phyloP scores from a whole-genome alignment of 2,888 invertebrate species.

The Cantharis flavilabris region DNA sequence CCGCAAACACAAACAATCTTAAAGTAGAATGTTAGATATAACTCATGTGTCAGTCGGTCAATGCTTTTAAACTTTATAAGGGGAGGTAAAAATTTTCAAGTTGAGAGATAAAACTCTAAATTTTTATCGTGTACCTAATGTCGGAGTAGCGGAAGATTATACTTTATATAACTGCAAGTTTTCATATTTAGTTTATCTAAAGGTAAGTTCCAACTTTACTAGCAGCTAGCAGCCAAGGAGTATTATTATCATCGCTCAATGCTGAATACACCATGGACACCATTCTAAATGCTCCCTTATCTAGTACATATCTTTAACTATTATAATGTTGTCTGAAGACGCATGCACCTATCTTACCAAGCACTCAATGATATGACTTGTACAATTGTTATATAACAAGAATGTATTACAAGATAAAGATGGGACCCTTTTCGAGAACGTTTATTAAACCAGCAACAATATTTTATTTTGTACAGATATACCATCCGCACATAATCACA shows the following conservation, averaged over 20 bases:
- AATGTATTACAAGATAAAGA: conserved; percentile 6
- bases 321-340: conserved; percentile 38
- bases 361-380: conserved; percentile 31
- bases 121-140: conserved; percentile 36
- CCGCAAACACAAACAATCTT: conserved; percentile 25
- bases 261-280: conserved; percentile 44
- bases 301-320: conserved; percentile 38
- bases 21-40: conserved; percentile 27
- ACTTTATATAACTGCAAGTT: conserved; percentile 41
- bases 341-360: conserved; percentile 39
- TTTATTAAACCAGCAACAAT: background rate
- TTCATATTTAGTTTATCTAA: conserved; percentile 42
- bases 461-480: background rate
- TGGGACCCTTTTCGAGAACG: conserved; percentile 2
- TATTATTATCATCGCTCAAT: conserved; percentile 42
- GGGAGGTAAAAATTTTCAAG: conserved; percentile 27
- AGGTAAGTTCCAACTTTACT: conserved; percentile 36
- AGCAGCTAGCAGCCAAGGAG: conserved; percentile 29
- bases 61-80: conserved; percentile 30
- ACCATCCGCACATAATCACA: background rate
- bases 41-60: conserved; percentile 27
- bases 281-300: conserved; percentile 40
- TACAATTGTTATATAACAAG: conserved; percentile 29
- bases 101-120: conserved; percentile 36
- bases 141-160: conserved; percentile 28